phyloP scores from a whole-genome alignment of 2,113 vertebrate genomes.

The Tenrec ecaudatus region DNA sequence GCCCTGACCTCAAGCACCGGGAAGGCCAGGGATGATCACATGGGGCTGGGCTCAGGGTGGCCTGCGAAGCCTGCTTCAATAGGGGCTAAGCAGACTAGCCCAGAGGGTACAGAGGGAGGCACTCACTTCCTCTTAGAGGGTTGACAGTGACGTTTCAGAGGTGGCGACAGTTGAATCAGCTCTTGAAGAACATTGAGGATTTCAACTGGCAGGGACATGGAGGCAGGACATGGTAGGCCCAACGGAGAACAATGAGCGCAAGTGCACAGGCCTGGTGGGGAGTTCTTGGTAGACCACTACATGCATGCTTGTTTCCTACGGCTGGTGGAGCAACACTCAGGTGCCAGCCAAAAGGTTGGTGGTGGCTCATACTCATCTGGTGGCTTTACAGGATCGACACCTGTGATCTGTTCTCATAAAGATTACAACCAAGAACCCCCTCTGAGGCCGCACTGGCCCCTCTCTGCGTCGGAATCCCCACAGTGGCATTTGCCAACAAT shows the following conservation, averaged over 20 bases:
- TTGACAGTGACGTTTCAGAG: not conserved
- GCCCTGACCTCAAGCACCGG: not conserved
- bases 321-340: not conserved
- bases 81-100: not conserved
- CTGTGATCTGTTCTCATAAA: not conserved
- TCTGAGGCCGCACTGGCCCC: not conserved
- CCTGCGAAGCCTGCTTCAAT: too few relatives aligned
- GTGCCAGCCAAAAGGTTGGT: not conserved
- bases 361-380: not conserved
- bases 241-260: not conserved
- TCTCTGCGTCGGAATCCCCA: not conserved
- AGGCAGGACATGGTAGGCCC: not conserved
- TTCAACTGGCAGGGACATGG: not conserved
- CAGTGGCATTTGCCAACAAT: not conserved
- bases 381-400: not conserved
- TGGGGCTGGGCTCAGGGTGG: not conserved
- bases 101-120: too few relatives aligned
- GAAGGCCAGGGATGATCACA: not conserved
- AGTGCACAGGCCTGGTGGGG: not conserved
- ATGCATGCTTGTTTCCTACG: not conserved
- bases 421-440: not conserved
- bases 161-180: not conserved
- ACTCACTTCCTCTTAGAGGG: fast-evolving
- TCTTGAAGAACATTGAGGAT: conserved; percentile 13
- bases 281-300: not conserved